Evolutionary conservation across 2,113 vertebrate species (phyloP).

Genomic region (Chloropsis hardwickii): DNA sequence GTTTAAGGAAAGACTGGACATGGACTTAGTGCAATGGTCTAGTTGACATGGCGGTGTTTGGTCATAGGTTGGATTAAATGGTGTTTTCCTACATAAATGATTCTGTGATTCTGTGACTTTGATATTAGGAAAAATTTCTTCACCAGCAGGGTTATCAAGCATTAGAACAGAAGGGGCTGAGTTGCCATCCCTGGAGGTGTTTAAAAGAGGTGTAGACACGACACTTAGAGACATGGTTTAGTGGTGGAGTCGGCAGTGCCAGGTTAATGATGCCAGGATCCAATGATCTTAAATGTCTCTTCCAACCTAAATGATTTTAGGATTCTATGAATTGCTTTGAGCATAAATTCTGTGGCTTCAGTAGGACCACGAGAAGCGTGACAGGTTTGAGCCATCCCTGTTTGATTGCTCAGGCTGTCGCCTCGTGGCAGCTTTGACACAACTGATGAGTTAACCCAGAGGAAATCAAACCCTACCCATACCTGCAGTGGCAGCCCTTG

Average conservation of each 20-base stretch:
- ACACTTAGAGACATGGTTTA: neutral
- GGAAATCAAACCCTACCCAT: rapidly evolving
- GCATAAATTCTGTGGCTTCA: neutral
- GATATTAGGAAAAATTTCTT: neutral
- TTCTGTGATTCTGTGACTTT: neutral
- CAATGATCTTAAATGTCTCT: neutral
- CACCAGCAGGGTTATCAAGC: no score
- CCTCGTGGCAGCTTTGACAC: rapidly evolving
- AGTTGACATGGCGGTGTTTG: neutral
- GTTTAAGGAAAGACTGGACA: neutral
- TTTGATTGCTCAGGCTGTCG: neutral
- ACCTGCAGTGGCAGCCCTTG: neutral
- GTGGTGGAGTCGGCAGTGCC: neutral
- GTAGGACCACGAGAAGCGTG: neutral
- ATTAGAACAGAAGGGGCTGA: neutral
- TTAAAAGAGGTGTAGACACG: neutral
- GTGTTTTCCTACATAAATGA: neutral
- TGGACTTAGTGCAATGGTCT: neutral
- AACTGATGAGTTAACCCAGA: neutral
- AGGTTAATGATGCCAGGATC: neutral
- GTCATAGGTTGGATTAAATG: neutral
- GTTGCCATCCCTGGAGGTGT: neutral
- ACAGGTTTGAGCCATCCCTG: neutral
- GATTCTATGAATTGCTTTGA: neutral
- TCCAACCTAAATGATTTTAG: neutral